Evolutionary conservation across 1,140 invertebrate genomes (phyloP), one percentile per base, ranked within the genome.

Genomic region (Megalopta genalis): DNA sequence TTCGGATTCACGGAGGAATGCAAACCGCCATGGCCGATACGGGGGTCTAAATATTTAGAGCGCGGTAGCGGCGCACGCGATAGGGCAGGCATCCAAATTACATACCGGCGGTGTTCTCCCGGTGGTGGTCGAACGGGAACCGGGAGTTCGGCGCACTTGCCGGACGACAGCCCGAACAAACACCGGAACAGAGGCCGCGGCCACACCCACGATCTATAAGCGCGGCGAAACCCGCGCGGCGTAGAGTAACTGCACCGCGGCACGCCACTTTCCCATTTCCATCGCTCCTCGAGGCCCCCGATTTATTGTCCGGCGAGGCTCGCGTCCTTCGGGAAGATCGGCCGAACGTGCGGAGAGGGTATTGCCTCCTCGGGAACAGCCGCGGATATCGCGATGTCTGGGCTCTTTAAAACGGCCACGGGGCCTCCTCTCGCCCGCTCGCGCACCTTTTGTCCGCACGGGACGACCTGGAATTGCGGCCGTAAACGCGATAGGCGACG

Each of bases 201-300:
- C 74, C 66, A 70, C 74, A 62, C 74, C 66, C 57, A 32, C 4
- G 16, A 49, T 68, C 65, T 60, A 76, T 60, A 60, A 76, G 21
- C 57, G 7, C 52, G 57, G 12, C 75, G 59, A 32, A 32, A 32
- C 32, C 32, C 32, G 32, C 1, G 66, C 66, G 49, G n/a, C 63
- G 8, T 8, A 2, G 12, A 77, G n/a, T 72, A 80, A 81, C 37
- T 70, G 80, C 83, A 73, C 54, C 65, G 77, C 63, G 80, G 46
- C 88, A 89, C 82, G 88, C 86, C 74, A 90, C 72, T 81, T 81
- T 82, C 81, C 77, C 80, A 76, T 86, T 88, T 82, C 74, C 82
- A 80, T 77, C 82, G 79, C 85, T 87, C 77, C 72, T 77, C 65
- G 21, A 63, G 63, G 32, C 32, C 32, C 62, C 80, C 67, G 79